Conservation (phyloP, 2,113 vertebrate genomes). For the Origma solitaria region DNA sequence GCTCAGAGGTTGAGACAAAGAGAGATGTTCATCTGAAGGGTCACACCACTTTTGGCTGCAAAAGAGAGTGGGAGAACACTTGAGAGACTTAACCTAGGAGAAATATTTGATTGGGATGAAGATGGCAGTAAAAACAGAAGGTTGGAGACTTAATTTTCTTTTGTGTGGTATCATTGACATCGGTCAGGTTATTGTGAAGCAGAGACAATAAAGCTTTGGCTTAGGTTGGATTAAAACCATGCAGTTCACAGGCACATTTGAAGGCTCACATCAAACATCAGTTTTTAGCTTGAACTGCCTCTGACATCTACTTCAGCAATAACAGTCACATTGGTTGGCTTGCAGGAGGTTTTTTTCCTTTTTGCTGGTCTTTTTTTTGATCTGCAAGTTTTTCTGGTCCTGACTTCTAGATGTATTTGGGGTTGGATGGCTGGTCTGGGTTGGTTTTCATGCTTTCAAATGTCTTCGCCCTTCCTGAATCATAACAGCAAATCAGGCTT, state of each 20-base stretch:
- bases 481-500: not conserved
- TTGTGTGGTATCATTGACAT: not conserved
- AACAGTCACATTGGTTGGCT: not conserved
- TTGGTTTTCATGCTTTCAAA: not conserved
- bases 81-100: not conserved
- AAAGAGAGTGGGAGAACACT: not conserved
- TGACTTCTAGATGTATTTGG: not conserved
- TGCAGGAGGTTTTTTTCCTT: not conserved
- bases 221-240: not conserved
- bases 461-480: not conserved
- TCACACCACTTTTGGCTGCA: not conserved
- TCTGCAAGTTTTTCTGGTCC: not conserved
- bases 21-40: not conserved
- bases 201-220: not conserved
- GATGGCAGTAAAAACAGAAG: not conserved
- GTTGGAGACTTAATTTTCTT: not conserved
- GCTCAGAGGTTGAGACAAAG: not conserved
- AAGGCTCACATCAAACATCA: not conserved
- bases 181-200: not conserved
- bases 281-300: not conserved
- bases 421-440: not conserved
- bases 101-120: not conserved
- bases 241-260: not conserved
- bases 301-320: not conserved
- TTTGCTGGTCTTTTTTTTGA: not conserved